These are phyloP conservation scores for Brachionus manjavacas DNA, from an alignment of 1,140 invertebrate genomes.

Conservation along the genomic window DNA sequence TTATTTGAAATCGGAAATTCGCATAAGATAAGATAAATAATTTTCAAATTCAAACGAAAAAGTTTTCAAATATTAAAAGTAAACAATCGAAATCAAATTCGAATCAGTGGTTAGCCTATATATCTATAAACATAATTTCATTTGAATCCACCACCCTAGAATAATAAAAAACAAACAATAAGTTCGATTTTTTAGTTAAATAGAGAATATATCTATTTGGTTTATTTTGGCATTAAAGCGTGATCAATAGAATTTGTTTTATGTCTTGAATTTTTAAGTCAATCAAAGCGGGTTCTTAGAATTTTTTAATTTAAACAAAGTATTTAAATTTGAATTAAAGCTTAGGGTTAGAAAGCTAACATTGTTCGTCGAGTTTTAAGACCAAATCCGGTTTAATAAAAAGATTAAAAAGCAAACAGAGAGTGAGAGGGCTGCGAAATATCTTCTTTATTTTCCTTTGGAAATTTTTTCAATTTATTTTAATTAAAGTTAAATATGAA, in stretches of 20 bases:
- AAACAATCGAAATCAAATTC: slow-evolving; percentile 12
- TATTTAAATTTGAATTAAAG: neutral
- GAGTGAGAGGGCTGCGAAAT: neutral
- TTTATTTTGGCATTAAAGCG: slow-evolving; percentile 7
- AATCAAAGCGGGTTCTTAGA: neutral
- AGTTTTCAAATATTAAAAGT: slow-evolving; percentile 17
- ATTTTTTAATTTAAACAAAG: slow-evolving; percentile 10
- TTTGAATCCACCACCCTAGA: slow-evolving; percentile 13
- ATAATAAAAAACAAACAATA: slow-evolving; percentile 22
- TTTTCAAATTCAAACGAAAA: neutral
- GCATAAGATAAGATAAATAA: neutral
- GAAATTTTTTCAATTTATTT: slow-evolving; percentile 15
- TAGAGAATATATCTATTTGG: neutral
- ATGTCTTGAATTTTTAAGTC: slow-evolving; percentile 2
- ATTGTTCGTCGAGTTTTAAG: neutral
- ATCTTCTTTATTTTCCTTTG: neutral
- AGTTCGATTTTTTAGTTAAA: slow-evolving; percentile 2
- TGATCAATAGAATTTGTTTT: neutral
- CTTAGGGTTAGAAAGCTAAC: neutral
- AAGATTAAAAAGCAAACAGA: slow-evolving; percentile 9
- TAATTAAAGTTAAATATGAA: slow-evolving; percentile 26
- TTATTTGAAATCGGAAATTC: slow-evolving; percentile 19
- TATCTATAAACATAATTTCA: neutral
- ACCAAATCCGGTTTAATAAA: slow-evolving; percentile 14
- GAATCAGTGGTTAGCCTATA: slow-evolving; percentile 15